Conservation (phyloP, 2,797 vertebrate genomes). For the Gymnoscopelus braueri region DNA sequence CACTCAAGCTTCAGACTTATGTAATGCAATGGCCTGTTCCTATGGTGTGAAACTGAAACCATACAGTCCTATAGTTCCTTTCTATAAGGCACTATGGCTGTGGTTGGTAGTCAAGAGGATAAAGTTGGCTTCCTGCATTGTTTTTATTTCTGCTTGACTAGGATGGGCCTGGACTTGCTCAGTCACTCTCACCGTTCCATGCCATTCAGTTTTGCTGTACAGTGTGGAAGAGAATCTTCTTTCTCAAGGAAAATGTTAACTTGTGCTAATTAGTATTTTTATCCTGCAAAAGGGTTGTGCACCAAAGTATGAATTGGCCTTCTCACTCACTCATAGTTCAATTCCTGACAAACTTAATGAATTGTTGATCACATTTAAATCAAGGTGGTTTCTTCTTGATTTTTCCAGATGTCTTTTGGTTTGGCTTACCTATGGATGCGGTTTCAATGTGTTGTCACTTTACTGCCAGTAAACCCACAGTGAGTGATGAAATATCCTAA, state of each 20-base stretch:
- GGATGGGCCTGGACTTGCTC: slow-evolving; percentile 32
- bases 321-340: not conserved
- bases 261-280: no score
- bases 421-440: no score
- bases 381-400: no score
- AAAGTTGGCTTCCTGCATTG: slow-evolving; percentile 4
- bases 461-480: no score
- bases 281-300: no score
- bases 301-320: no score
- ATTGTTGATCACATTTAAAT: no score
- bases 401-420: no score
- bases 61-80: not conserved
- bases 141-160: slow-evolving; percentile 25
- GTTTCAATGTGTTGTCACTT: no score
- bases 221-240: not conserved
- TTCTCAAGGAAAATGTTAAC: not conserved
- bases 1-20: slow-evolving; percentile 3
- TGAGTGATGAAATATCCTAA: no score
- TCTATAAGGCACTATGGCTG: slow-evolving; percentile 14
- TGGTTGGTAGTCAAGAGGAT: slow-evolving; percentile 7
- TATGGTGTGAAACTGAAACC: slow-evolving; percentile 2
- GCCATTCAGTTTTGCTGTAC: not conserved
- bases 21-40: slow-evolving; percentile 4
- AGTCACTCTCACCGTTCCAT: slow-evolving; percentile 11
- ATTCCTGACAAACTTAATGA: not conserved